These are phyloP conservation scores for Patella depressa DNA, from an alignment of 2,888 invertebrate species.

Conservation along the genomic window DNA sequence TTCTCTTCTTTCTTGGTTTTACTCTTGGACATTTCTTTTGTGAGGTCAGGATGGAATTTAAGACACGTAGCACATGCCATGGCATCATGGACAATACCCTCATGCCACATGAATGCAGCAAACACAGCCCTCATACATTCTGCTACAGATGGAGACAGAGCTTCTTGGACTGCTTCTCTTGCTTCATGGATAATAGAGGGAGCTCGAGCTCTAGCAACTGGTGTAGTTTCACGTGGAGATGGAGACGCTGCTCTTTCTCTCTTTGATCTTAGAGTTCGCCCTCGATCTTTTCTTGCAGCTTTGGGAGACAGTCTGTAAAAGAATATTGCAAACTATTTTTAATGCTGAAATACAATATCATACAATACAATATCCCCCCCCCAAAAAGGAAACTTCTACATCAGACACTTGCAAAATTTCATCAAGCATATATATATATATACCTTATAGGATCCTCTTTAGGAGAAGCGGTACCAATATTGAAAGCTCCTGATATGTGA, in stretches of 20 bases:
- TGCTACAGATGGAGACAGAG: constrained; percentile 91
- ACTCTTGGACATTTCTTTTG: constrained; percentile 65
- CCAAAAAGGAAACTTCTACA: no score
- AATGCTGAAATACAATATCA: no score
- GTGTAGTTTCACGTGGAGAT: constrained; percentile 57
- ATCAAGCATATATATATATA: neutral
- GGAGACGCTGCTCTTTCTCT: constrained; percentile 71
- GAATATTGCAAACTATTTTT: neutral
- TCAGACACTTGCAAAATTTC: neutral
- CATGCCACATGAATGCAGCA: constrained; percentile 97
- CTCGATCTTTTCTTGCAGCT: constrained; percentile 74
- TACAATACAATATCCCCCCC: no score
- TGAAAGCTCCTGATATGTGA: neutral
- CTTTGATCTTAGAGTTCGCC: constrained; percentile 70
- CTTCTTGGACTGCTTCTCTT: constrained; percentile 78
- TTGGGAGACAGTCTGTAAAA: constrained; percentile 67
- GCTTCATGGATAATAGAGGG: constrained; percentile 54
- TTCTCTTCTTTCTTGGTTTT: constrained; percentile 50
- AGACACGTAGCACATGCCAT: constrained; percentile 98
- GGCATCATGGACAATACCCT: constrained; percentile 96
- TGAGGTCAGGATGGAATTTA: constrained; percentile 79
- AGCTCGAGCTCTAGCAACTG: constrained; percentile 40
- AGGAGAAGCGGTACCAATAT: neutral
- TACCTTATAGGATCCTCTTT: neutral
- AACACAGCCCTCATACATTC: constrained; percentile 94